Evolutionary conservation across 2,888 invertebrate species (phyloP).

Genomic region (Agrochola macilenta): DNA sequence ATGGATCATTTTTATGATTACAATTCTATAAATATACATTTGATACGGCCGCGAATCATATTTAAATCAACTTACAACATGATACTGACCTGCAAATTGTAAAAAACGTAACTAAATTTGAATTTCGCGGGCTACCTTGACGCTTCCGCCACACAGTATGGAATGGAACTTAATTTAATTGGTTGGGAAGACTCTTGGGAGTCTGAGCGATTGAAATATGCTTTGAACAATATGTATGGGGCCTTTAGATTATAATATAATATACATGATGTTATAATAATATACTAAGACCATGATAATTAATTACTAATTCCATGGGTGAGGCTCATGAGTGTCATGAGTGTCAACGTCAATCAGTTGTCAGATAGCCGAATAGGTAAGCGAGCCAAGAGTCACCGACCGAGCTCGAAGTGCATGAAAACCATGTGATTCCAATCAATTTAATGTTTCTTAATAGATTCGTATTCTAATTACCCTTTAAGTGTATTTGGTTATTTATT

Average conservation of each 20-base stretch:
- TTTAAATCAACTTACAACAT: too few species aligned
- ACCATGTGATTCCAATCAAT: conserved; percentile 15
- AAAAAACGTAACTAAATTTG: too few species aligned
- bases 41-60: too few species aligned
- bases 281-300: too few species aligned
- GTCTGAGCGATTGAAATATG: neutral
- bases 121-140: too few species aligned
- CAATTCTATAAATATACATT: too few species aligned
- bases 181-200: neutral
- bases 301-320: neutral
- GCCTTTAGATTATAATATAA: too few species aligned
- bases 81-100: too few species aligned
- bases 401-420: too few species aligned
- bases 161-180: neutral
- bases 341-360: conserved; percentile 7
- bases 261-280: too few species aligned
- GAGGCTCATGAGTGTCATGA: neutral
- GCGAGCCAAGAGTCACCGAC: neutral
- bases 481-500: neutral
- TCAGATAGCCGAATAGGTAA: too few species aligned
- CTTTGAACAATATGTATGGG: neutral
- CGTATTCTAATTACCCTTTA: neutral
- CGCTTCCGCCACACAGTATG: neutral
- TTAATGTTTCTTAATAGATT: neutral
- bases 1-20: too few species aligned